phyloP scores from a whole-genome alignment of 2,113 vertebrate genomes.

The Thamnaconus septentrionalis region DNA sequence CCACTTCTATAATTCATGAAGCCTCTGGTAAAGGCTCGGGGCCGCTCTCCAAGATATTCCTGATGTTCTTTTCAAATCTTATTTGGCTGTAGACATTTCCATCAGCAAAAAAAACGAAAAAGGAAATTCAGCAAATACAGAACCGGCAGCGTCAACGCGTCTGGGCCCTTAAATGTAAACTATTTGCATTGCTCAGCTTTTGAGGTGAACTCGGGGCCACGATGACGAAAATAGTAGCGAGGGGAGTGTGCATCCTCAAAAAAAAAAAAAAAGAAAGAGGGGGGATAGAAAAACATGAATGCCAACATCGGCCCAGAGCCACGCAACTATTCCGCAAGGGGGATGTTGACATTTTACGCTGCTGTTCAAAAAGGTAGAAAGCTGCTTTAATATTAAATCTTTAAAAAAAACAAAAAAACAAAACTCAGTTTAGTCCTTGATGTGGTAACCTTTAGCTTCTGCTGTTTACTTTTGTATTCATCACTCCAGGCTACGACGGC shows the following conservation, averaged over 20 bases:
- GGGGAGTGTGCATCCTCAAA: background rate
- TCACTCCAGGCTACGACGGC: slow-evolving; percentile 4
- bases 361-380: slow-evolving; percentile 23
- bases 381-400: slow-evolving; percentile 32
- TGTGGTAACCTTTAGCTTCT: slow-evolving; percentile 24
- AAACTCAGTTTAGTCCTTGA: slow-evolving; percentile 10
- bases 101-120: background rate
- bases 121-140: slow-evolving; percentile 6
- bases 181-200: background rate
- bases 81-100: slow-evolving; percentile 23
- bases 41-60: slow-evolving; percentile 24
- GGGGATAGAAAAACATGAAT: slow-evolving; percentile 14
- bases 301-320: slow-evolving; percentile 12
- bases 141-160: slow-evolving; percentile 11
- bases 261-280: background rate
- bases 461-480: background rate
- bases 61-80: slow-evolving; percentile 12
- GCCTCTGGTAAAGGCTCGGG: slow-evolving; percentile 2
- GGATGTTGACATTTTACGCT: slow-evolving; percentile 35
- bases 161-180: background rate
- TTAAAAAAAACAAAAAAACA: background rate
- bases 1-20: slow-evolving; percentile 64
- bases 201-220: background rate
- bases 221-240: background rate
- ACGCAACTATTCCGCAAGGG: slow-evolving; percentile 22